phyloP scores from a whole-genome alignment of 2,888 invertebrate genomes.

The Tridacna crocea region DNA sequence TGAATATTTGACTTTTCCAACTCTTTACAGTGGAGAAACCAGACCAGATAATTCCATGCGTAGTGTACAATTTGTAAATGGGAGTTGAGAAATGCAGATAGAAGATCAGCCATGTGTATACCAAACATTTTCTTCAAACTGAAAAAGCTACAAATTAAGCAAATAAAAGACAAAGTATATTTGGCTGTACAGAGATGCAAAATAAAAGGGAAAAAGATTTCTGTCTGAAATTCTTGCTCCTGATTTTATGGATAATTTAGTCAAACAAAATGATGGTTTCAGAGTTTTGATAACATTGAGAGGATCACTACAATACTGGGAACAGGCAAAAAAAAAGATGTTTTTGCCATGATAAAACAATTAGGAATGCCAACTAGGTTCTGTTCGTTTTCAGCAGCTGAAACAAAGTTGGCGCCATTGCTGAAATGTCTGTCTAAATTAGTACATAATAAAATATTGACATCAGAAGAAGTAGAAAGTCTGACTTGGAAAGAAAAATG shows the following conservation, averaged over 20 bases:
- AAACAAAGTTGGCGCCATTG: conserved; percentile 5
- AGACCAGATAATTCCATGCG: background rate
- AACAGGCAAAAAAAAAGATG: conserved; percentile 1
- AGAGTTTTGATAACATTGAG: background rate
- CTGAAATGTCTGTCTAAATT: background rate
- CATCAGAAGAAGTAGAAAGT: background rate
- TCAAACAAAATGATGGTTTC: background rate
- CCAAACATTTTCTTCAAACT: conserved; percentile 46
- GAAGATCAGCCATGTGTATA: background rate
- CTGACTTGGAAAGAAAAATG: conserved; percentile 16
- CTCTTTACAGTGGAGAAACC: background rate
- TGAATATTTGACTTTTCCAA: background rate
- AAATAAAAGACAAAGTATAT: background rate
- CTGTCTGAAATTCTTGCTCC: background rate
- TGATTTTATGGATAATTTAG: background rate
- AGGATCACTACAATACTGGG: background rate
- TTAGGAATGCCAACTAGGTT: conserved; percentile 2
- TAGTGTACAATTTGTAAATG: background rate
- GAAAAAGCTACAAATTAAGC: conserved; percentile 20
- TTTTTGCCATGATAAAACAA: background rate
- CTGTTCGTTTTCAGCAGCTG: conserved; percentile 32
- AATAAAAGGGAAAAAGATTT: background rate
- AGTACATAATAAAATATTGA: background rate
- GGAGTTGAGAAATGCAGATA: background rate
- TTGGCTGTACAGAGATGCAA: background rate